phyloP scores from a whole-genome alignment of 2,113 vertebrate genomes.

The Laticauda laticaudata region DNA sequence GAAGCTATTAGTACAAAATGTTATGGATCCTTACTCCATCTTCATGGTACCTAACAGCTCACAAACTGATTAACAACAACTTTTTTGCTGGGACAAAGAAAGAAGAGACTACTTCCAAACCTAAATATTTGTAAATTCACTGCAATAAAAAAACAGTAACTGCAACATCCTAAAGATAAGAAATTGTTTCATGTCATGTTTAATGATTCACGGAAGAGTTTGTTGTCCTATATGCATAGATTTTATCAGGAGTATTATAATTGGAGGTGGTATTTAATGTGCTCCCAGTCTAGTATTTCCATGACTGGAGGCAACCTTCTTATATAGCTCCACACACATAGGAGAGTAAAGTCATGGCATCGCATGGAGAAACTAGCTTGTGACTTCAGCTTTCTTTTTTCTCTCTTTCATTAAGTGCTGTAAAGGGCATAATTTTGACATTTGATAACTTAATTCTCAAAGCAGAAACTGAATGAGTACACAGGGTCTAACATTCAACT shows the following conservation, averaged over 20 bases:
- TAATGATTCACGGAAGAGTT: not conserved
- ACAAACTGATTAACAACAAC: not conserved
- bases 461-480: not conserved
- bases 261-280: not conserved
- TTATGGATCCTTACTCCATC: not conserved
- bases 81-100: not conserved
- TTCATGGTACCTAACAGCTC: not conserved
- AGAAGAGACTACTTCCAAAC: not conserved
- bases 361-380: not conserved
- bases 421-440: not conserved
- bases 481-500: not conserved
- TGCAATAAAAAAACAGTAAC: not conserved
- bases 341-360: not conserved
- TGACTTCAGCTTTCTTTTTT: not conserved
- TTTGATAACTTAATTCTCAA: not conserved
- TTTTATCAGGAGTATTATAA: not conserved
- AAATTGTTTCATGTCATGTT: not conserved
- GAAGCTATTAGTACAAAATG: not conserved
- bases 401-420: not conserved
- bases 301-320: not conserved
- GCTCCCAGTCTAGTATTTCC: not conserved
- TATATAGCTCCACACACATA: not conserved
- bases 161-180: not conserved
- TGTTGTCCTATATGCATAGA: not conserved
- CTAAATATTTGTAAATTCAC: not conserved